These are phyloP conservation scores for Onychostruthus taczanowskii DNA, from an alignment of 2,113 vertebrate genomes.

Conservation along the genomic window DNA sequence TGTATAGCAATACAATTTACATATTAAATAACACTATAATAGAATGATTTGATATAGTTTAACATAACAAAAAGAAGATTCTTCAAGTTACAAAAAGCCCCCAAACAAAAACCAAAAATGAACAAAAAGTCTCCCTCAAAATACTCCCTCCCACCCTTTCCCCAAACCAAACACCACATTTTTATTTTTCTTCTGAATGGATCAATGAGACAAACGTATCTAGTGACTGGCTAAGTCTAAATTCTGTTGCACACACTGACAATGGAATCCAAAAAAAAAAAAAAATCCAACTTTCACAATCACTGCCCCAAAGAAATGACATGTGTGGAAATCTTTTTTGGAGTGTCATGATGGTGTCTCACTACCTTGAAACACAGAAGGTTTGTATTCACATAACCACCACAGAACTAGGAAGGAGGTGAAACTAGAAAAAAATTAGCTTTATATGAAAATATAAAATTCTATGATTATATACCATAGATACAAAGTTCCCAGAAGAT, in stretches of 20 bases:
- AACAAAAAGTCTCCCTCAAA: slow-evolving; percentile 74
- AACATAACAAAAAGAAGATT: slow-evolving; percentile 82
- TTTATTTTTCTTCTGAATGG: slow-evolving; percentile 68
- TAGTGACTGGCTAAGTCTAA: slow-evolving; percentile 80
- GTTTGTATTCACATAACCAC: slow-evolving; percentile 78
- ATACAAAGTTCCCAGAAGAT: slow-evolving; percentile 89
- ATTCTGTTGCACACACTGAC: slow-evolving; percentile 83
- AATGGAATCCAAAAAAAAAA: slow-evolving; percentile 63
- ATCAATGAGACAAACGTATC: slow-evolving; percentile 79
- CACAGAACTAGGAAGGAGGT: slow-evolving; percentile 79
- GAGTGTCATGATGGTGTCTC: slow-evolving; percentile 78
- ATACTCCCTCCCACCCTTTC: slow-evolving; percentile 55
- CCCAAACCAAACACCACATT: slow-evolving; percentile 72
- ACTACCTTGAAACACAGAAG: slow-evolving; percentile 80
- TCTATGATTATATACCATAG: slow-evolving; percentile 91
- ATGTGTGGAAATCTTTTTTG: slow-evolving; percentile 70
- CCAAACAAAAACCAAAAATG: slow-evolving; percentile 54
- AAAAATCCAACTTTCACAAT: slow-evolving; percentile 81
- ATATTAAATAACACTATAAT: slow-evolving; percentile 99
- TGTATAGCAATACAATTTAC: slow-evolving; percentile 99
- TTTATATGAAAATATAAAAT: slow-evolving; percentile 93
- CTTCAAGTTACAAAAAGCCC: slow-evolving; percentile 87
- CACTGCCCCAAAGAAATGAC: slow-evolving; percentile 85
- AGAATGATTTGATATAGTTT: slow-evolving; percentile 97
- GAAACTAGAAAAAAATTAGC: slow-evolving; percentile 87